Evolutionary conservation across 2,113 vertebrate species (phyloP).

Genomic region (Archocentrus centrarchus): DNA sequence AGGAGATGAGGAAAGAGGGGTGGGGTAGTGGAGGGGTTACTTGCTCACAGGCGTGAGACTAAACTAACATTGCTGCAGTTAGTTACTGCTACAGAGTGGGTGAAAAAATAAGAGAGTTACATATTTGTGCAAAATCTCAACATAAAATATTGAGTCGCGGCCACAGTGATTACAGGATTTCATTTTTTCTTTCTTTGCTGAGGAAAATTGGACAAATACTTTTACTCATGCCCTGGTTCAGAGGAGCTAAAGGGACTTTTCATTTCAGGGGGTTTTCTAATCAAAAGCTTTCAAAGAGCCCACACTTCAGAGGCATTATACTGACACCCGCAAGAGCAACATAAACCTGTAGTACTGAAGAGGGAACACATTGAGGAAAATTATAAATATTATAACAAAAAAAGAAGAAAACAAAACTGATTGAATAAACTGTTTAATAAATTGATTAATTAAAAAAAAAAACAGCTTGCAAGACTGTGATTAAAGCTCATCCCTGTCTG

Average conservation of each 20-base stretch:
- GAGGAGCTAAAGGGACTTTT: conserved; percentile 29
- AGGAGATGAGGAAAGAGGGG: conserved; percentile 29
- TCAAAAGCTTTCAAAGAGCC: conserved; percentile 27
- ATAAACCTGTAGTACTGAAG: conserved; percentile 4
- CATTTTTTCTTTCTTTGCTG: conserved; percentile 33
- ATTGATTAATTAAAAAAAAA: background rate
- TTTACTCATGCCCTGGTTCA: background rate
- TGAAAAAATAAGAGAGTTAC: background rate
- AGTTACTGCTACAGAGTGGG: conserved; percentile 18
- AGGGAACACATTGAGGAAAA: background rate
- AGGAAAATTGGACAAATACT: conserved; percentile 30
- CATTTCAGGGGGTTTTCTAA: conserved; percentile 34
- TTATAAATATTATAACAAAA: background rate
- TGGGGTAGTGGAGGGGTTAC: conserved; percentile 23
- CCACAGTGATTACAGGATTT: conserved; percentile 36
- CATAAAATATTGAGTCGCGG: conserved; percentile 38
- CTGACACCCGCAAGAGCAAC: conserved; percentile 22
- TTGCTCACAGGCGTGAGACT: conserved; percentile 60
- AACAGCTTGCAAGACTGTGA: background rate
- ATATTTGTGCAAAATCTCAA: conserved; percentile 50
- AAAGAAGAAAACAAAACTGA: background rate
- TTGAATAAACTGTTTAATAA: background rate
- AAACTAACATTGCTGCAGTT: conserved; percentile 49
- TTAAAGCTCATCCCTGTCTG: background rate
- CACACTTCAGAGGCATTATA: conserved; percentile 14